A percentile compares a stretch with the other conserved stretches of the same genome.
These are phyloP conservation scores for Procavia capensis DNA, from an alignment of 2,113 vertebrate genomes.

Conservation along the genomic window DNA sequence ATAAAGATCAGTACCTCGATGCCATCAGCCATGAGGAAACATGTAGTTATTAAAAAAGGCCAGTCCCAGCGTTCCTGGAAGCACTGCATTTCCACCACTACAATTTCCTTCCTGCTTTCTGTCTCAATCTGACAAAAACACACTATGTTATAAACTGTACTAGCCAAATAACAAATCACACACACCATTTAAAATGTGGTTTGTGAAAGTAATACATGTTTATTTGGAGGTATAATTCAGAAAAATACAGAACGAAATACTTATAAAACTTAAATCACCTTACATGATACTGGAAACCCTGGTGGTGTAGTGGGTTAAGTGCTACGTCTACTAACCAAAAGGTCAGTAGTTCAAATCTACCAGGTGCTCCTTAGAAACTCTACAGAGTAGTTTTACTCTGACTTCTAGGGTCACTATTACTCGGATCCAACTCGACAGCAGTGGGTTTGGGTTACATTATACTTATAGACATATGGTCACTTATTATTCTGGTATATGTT, in stretches of 20 bases:
- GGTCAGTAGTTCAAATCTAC: too few species aligned
- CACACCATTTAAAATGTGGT: not conserved
- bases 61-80: constrained; percentile 40
- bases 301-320: too few species aligned
- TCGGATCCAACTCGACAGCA: too few species aligned
- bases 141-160: not conserved
- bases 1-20: constrained; percentile 72
- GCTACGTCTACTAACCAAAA: too few species aligned
- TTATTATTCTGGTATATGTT: not conserved
- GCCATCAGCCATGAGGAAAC: constrained; percentile 67
- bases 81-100: constrained; percentile 89
- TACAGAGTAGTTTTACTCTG: too few species aligned
- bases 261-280: constrained; percentile 7
- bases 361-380: too few species aligned
- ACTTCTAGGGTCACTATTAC: too few species aligned
- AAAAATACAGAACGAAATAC: constrained; percentile 36
- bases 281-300: too few species aligned
- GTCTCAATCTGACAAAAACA: constrained; percentile 59
- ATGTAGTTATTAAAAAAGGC: constrained; percentile 84
- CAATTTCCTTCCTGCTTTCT: constrained; percentile 43
- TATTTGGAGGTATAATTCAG: not conserved
- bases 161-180: not conserved
- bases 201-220: not conserved
- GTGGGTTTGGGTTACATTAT: too few species aligned
- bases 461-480: not conserved